A percentile compares a stretch with the other conserved stretches of the same genome.
Conservation (phyloP, 2,797 vertebrate genomes). For the Typhlichthys eigenmanni region DNA sequence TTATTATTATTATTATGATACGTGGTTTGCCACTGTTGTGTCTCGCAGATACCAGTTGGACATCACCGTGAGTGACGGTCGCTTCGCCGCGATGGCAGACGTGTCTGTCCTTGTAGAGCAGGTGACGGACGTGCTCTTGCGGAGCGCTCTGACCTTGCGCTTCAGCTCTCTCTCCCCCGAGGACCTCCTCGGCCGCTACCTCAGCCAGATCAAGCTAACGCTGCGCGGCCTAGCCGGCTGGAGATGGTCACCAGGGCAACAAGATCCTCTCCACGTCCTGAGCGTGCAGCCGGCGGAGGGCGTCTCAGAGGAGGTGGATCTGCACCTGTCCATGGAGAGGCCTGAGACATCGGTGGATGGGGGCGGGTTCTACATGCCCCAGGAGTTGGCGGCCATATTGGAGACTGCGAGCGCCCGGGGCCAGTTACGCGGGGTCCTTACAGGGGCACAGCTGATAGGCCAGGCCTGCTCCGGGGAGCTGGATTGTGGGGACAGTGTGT, state of each 20-base stretch:
- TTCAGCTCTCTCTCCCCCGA: constrained; percentile 88
- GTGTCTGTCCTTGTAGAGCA: constrained; percentile 88
- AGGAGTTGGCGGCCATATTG: constrained; percentile 83
- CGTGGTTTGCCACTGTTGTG: neutral
- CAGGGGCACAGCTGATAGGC: constrained; percentile 79
- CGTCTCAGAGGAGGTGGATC: constrained; percentile 78
- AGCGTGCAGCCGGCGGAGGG: constrained; percentile 83
- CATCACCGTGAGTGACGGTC: constrained; percentile 92
- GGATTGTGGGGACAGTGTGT: constrained; percentile 86
- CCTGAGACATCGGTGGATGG: constrained; percentile 56
- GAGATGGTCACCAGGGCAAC: constrained; percentile 66
- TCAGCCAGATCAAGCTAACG: constrained; percentile 86
- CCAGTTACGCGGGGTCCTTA: constrained; percentile 82
- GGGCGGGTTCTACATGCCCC: constrained; percentile 68
- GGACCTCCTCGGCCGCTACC: constrained; percentile 89
- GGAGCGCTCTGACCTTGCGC: constrained; percentile 81
- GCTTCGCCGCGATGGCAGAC: constrained; percentile 89
- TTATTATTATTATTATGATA: no score
- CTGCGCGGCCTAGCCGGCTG: constrained; percentile 80
- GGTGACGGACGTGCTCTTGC: constrained; percentile 85
- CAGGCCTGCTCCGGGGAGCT: constrained; percentile 81
- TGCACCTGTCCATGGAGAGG: constrained; percentile 87
- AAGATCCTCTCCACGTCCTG: constrained; percentile 86
- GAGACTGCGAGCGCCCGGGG: constrained; percentile 80
- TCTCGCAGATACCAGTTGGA: constrained; percentile 87